phyloP scores from a whole-genome alignment of 2,888 invertebrate genomes.

The Campoplex capitator region DNA sequence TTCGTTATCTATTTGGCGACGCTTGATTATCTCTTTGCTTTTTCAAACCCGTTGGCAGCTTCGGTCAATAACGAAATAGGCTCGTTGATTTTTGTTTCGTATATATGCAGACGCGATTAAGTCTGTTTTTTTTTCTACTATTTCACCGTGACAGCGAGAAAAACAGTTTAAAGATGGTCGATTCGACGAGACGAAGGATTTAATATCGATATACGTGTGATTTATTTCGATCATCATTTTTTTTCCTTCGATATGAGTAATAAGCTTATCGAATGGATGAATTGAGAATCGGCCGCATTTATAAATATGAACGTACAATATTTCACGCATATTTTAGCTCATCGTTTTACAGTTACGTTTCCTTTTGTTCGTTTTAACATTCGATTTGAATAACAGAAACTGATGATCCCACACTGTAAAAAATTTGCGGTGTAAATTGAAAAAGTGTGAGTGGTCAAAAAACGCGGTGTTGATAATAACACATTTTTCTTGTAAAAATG shows the following conservation, averaged over 20 bases:
- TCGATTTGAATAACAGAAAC: neutral
- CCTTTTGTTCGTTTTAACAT: neutral
- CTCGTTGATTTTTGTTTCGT: conserved; percentile 22
- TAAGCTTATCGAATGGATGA: neutral
- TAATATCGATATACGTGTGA: neutral
- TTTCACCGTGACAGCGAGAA: neutral
- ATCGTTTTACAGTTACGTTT: neutral
- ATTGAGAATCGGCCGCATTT: neutral
- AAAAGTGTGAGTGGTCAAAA: too few relatives aligned
- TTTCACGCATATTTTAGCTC: neutral
- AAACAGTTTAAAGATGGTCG: neutral
- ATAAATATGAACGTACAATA: neutral
- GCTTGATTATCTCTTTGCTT: conserved; percentile 12
- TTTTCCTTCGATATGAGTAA: neutral
- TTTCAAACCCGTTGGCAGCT: conserved; percentile 5
- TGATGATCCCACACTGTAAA: neutral
- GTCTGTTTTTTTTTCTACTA: neutral
- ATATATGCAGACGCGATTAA: conserved; percentile 27
- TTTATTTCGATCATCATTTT: neutral
- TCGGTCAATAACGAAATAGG: conserved; percentile 29
- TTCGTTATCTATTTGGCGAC: conserved; percentile 36
- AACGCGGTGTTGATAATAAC: too few relatives aligned
- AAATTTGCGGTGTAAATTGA: too few relatives aligned
- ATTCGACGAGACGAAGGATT: neutral
- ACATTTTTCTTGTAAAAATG: too few relatives aligned